phyloP scores from a whole-genome alignment of 2,888 invertebrate genomes.

The Sminthurides aquaticus region DNA sequence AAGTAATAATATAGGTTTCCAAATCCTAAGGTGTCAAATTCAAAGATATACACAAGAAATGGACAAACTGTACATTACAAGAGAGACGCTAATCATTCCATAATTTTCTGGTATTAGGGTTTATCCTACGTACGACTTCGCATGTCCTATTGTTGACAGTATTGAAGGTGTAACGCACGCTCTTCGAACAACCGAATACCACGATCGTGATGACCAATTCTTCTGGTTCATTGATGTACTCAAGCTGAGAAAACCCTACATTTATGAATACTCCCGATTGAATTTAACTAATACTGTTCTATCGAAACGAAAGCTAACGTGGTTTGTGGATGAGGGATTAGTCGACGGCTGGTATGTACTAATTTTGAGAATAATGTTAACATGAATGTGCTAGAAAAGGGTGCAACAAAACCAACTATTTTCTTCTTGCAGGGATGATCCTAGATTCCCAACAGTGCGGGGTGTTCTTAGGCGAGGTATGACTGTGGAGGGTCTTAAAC shows the following conservation, averaged over 20 bases:
- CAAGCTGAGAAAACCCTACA: conserved; percentile 77
- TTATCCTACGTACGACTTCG: conserved; percentile 99
- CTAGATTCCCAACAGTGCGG: conserved; percentile 94
- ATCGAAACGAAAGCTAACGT: conserved; percentile 93
- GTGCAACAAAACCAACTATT: not conserved
- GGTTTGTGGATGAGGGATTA: conserved; percentile 89
- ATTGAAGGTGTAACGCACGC: conserved; percentile 97
- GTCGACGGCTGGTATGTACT: conserved; percentile 86
- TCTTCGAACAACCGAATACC: conserved; percentile 95
- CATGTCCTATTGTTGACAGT: conserved; percentile 97
- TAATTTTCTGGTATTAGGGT: conserved; percentile 57
- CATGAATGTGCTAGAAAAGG: not conserved
- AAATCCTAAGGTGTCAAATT: conserved; percentile 8
- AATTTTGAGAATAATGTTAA: not conserved
- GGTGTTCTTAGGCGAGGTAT: conserved; percentile 92
- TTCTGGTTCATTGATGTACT: conserved; percentile 92
- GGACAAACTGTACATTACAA: no score
- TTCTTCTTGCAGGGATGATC: conserved; percentile 72
- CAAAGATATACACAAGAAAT: not conserved
- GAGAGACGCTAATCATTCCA: no score
- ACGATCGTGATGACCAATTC: conserved; percentile 95
- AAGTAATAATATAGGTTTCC: conserved; percentile 57
- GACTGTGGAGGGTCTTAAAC: conserved; percentile 92
- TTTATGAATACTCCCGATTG: conserved; percentile 92
- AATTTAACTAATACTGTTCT: conserved; percentile 98